Conservation (phyloP, 30 jellyfish, hydroid and myxozoan species). For the Aurelia sp. region DNA sequence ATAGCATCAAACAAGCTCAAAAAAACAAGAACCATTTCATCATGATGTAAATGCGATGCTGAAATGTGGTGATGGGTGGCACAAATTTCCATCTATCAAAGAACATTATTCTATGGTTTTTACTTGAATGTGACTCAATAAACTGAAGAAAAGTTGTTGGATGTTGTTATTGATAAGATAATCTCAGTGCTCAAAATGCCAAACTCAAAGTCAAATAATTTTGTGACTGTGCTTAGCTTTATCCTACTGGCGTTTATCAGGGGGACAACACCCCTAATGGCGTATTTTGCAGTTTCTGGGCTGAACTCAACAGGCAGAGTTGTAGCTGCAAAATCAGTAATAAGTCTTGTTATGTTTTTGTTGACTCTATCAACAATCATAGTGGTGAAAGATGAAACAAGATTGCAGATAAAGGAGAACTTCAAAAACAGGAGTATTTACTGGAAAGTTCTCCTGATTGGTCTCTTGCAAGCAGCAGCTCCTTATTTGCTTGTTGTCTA, state of each 20-base stretch:
- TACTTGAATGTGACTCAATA: no score
- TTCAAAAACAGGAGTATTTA: conserved; percentile 38
- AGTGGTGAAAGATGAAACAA: conserved; percentile 19
- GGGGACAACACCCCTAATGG: conserved; percentile 89
- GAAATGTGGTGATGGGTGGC: no score
- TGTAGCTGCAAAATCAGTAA: conserved; percentile 64
- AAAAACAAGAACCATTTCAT: no score
- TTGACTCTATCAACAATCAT: not conserved
- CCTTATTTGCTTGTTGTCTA: conserved; percentile 76
- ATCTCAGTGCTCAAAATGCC: not conserved
- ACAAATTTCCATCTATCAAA: no score
- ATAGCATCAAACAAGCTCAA: no score
- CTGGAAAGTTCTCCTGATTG: conserved; percentile 74
- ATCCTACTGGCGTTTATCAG: conserved; percentile 60
- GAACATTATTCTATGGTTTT: no score
- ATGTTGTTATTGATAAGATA: not conserved
- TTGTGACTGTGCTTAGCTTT: conserved; percentile 11
- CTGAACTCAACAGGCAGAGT: conserved; percentile 77
- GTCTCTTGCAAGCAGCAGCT: conserved; percentile 75
- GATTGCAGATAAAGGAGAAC: conserved; percentile 39
- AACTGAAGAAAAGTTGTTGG: no score
- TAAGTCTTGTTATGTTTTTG: conserved; percentile 45
- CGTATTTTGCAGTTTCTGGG: conserved; percentile 64
- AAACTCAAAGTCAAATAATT: conserved; percentile 1
- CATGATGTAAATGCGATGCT: no score